Conservation (phyloP, 2,797 vertebrate species). For the Sylvilagus floridanus region DNA sequence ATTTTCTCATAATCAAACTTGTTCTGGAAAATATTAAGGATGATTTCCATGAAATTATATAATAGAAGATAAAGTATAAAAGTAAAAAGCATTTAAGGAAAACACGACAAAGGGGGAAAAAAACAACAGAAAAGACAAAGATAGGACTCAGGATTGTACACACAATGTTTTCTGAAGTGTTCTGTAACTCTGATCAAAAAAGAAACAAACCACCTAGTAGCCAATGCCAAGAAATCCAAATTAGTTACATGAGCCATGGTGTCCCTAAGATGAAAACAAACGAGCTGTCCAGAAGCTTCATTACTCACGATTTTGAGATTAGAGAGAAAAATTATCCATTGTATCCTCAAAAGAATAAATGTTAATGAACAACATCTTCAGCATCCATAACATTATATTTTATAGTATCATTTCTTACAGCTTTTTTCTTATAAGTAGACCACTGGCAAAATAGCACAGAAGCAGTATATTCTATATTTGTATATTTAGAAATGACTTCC, state of each 20-base stretch:
- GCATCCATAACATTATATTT: slow-evolving; percentile 2
- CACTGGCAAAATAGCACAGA: slow-evolving; percentile 45
- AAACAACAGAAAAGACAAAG: slow-evolving; percentile 39
- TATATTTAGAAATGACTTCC: slow-evolving; percentile 65
- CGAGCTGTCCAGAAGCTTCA: slow-evolving; percentile 12
- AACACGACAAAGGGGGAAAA: slow-evolving; percentile 34
- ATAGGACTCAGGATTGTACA: not conserved
- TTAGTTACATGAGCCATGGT: slow-evolving; percentile 3
- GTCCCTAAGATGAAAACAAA: slow-evolving; percentile 61
- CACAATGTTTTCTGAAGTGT: not conserved
- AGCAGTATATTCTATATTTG: slow-evolving; percentile 2
- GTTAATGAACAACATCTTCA: slow-evolving; percentile 39
- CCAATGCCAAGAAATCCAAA: slow-evolving; percentile 42
- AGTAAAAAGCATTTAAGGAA: slow-evolving; percentile 63
- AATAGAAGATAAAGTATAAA: slow-evolving; percentile 54
- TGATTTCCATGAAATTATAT: slow-evolving; percentile 37
- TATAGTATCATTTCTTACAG: slow-evolving; percentile 49
- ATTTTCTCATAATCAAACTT: not conserved
- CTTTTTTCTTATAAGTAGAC: slow-evolving; percentile 46
- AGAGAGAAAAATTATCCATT: slow-evolving; percentile 50
- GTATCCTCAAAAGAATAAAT: slow-evolving; percentile 53
- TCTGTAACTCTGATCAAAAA: slow-evolving; percentile 39
- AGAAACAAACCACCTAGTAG: not conserved
- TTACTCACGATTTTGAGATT: slow-evolving; percentile 45
- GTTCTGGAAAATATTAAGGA: slow-evolving; percentile 54